These are phyloP conservation scores for Polyergus mexicanus DNA, from an alignment of 1,140 invertebrate genomes.

Conservation along the genomic window DNA sequence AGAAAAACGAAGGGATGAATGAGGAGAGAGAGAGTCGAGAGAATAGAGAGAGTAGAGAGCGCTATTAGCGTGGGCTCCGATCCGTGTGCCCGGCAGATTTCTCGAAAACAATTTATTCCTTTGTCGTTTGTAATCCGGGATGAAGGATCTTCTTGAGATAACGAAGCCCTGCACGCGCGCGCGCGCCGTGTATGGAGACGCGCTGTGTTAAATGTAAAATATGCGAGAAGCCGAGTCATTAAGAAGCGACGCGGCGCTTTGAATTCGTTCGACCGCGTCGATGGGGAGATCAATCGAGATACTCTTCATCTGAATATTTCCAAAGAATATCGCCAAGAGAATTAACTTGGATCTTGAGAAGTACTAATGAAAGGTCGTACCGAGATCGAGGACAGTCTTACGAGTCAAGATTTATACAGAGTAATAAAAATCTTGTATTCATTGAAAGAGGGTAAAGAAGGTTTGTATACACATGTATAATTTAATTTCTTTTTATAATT, in stretches of 20 bases:
- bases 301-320: slow-evolving; percentile 67
- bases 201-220: slow-evolving; percentile 54
- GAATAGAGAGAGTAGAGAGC: slow-evolving; percentile 33
- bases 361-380: slow-evolving; percentile 4
- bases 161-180: slow-evolving; percentile 53
- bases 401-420: background rate
- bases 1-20: slow-evolving; percentile 34
- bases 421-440: background rate
- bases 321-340: slow-evolving; percentile 39
- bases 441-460: background rate
- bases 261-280: slow-evolving; percentile 27
- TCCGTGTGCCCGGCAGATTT: slow-evolving; percentile 54
- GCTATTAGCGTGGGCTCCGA: slow-evolving; percentile 74
- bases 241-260: slow-evolving; percentile 38
- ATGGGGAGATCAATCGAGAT: slow-evolving; percentile 49
- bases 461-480: background rate
- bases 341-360: slow-evolving; percentile 30
- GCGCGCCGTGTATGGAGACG: slow-evolving; percentile 34
- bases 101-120: slow-evolving; percentile 74
- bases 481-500: background rate
- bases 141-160: slow-evolving; percentile 73
- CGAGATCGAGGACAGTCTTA: background rate
- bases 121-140: slow-evolving; percentile 67
- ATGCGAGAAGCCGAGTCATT: slow-evolving; percentile 57
- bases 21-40: slow-evolving; percentile 30